phyloP scores from a whole-genome alignment of 2,797 vertebrate genomes.

The Malacoctenus gilli region DNA sequence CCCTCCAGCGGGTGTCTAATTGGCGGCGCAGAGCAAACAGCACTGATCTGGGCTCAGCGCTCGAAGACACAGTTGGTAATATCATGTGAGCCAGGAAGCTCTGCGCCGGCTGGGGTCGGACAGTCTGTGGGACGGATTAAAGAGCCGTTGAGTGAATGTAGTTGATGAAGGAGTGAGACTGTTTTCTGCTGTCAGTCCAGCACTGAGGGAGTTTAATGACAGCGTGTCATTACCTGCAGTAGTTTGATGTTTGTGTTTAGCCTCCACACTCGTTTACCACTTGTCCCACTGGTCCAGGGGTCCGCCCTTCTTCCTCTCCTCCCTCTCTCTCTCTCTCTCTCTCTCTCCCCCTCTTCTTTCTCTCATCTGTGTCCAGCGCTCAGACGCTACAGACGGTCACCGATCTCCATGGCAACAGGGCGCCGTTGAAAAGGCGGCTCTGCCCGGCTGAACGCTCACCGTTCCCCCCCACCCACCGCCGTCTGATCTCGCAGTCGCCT shows the following conservation, averaged over 20 bases:
- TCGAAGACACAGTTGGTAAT: too few species aligned
- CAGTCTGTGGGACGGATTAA: background rate
- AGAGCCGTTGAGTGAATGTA: too few species aligned
- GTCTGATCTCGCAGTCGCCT: constrained; percentile 46
- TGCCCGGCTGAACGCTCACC: constrained; percentile 55
- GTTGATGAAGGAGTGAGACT: too few species aligned
- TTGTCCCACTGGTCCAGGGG: constrained; percentile 1
- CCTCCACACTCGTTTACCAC: constrained; percentile 18
- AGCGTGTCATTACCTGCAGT: too few species aligned
- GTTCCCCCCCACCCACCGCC: too few species aligned
- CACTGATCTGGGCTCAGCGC: too few species aligned
- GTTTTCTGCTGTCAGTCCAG: too few species aligned
- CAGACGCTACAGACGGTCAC: constrained; percentile 41
- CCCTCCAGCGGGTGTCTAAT: too few species aligned
- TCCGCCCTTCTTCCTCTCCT: constrained; percentile 19
- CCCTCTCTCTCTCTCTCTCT: constrained; percentile 20
- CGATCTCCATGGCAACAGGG: constrained; percentile 74
- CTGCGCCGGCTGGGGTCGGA: background rate
- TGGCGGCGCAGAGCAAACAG: too few species aligned
- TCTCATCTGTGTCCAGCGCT: constrained; percentile 60
- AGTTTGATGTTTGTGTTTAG: background rate
- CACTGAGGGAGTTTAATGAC: too few species aligned
- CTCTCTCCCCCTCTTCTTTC: constrained; percentile 35
- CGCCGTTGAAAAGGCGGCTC: constrained; percentile 61
- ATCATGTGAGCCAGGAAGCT: background rate